A percentile compares a stretch with the other conserved stretches of the same genome.
These are phyloP conservation scores for Melanotus villosus DNA, from an alignment of 2,888 invertebrate genomes.

Conservation along the genomic window DNA sequence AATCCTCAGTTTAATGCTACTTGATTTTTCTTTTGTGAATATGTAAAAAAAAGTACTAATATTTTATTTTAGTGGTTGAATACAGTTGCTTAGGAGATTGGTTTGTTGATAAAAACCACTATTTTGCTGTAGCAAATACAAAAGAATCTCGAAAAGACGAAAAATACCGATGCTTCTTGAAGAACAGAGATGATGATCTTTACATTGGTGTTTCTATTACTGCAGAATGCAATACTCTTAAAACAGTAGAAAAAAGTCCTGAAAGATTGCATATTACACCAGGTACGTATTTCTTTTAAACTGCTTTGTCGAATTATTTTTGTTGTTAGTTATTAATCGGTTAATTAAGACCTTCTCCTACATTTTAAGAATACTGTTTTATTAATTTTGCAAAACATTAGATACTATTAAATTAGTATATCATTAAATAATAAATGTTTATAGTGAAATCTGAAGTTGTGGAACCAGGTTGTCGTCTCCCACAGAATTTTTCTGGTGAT, in stretches of 20 bases:
- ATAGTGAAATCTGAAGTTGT: conserved; percentile 86
- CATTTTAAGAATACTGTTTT: too few species aligned
- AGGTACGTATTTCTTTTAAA: conserved; percentile 66
- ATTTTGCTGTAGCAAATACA: conserved; percentile 97
- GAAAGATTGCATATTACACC: conserved; percentile 90
- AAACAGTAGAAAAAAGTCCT: conserved; percentile 94
- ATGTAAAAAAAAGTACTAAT: conserved; percentile 8
- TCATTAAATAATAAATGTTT: conserved; percentile 40
- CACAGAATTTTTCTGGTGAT: conserved; percentile 93
- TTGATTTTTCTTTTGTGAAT: too few species aligned
- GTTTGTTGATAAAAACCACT: conserved; percentile 96
- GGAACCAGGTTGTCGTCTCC: conserved; percentile 91
- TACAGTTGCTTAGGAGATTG: conserved; percentile 95
- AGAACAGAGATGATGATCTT: conserved; percentile 94
- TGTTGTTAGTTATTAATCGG: too few species aligned
- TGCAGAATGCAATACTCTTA: conserved; percentile 92
- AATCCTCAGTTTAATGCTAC: neutral
- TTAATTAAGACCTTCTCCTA: too few species aligned
- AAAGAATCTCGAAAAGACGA: conserved; percentile 96
- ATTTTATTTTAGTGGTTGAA: conserved; percentile 77
- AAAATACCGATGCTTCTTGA: conserved; percentile 93
- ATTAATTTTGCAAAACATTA: too few species aligned
- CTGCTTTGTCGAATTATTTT: neutral
- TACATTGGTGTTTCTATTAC: conserved; percentile 94
- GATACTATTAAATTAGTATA: neutral